phyloP scores from a whole-genome alignment of 2,888 invertebrate genomes.

The Linnaemya tessellans region DNA sequence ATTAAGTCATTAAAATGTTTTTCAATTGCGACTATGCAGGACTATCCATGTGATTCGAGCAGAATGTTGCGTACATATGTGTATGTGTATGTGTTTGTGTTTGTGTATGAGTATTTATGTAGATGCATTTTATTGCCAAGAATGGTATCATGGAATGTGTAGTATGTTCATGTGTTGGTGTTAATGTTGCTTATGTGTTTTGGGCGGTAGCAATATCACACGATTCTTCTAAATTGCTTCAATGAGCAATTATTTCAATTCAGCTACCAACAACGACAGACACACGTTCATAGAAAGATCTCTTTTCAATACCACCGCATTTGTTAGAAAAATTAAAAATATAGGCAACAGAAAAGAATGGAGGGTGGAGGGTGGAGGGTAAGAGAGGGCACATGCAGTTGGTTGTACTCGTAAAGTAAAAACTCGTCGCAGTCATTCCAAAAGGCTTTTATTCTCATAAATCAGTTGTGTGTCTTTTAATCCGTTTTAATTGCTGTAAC shows the following conservation, averaged over 20 bases:
- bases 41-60: slow-evolving; percentile 41
- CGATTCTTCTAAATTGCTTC: slow-evolving; percentile 82
- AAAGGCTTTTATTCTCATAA: slow-evolving; percentile 80
- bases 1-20: slow-evolving; percentile 63
- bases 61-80: slow-evolving; percentile 46
- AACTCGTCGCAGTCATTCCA: slow-evolving; percentile 79
- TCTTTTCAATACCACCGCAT: slow-evolving; percentile 30
- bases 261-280: slow-evolving; percentile 73
- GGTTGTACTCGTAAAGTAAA: slow-evolving; percentile 50
- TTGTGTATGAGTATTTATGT: slow-evolving; percentile 2
- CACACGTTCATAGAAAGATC: slow-evolving; percentile 30
- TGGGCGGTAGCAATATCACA: slow-evolving; percentile 66
- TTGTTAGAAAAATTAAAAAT: neutral
- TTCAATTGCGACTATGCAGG: slow-evolving; percentile 57
- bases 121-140: slow-evolving; percentile 30
- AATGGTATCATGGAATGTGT: slow-evolving; percentile 3
- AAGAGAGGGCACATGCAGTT: neutral
- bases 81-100: slow-evolving; percentile 19
- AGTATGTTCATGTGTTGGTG: slow-evolving; percentile 24
- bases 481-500: slow-evolving; percentile 75
- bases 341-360: slow-evolving; percentile 21
- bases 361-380: neutral
- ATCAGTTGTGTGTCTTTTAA: slow-evolving; percentile 77
- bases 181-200: slow-evolving; percentile 49
- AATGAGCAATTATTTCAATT: slow-evolving; percentile 82